Conservation (phyloP, 1,140 invertebrate genomes). For the Gryllus bimaculatus region DNA sequence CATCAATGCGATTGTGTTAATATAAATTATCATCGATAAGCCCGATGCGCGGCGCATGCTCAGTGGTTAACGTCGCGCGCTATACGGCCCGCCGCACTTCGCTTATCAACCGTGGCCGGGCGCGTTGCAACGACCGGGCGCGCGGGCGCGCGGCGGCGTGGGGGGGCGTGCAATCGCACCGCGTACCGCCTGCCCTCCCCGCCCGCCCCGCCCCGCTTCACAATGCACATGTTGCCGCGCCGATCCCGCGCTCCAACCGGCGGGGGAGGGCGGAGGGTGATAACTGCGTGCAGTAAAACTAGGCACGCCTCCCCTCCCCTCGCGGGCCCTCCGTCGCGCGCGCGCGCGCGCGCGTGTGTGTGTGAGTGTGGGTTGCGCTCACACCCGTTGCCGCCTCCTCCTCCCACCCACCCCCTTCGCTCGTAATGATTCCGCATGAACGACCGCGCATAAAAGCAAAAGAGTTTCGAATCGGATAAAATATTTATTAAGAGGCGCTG, state of each 20-base stretch:
- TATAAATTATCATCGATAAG: slow-evolving; percentile 2
- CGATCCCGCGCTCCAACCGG: too few species aligned
- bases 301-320: too few species aligned
- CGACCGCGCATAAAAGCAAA: not conserved
- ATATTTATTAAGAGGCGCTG: not conserved
- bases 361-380: too few species aligned
- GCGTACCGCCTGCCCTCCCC: too few species aligned
- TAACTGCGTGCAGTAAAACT: too few species aligned
- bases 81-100: not conserved
- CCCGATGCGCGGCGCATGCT: not conserved
- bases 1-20: not conserved
- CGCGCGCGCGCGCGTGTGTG: too few species aligned
- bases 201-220: not conserved
- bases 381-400: too few species aligned
- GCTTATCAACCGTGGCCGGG: not conserved
- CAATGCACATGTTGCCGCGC: not conserved
- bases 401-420: too few species aligned
- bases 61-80: not conserved
- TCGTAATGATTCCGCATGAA: not conserved
- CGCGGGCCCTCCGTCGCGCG: too few species aligned
- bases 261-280: too few species aligned
- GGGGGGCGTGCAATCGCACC: not conserved
- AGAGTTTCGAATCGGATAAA: not conserved
- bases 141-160: too few species aligned
- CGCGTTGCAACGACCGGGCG: not conserved